Percentiles rank a stretch among this genome's conserved stretches.
Evolutionary conservation across 2,797 vertebrate species (phyloP).

Genomic region (Microchirus variegatus): DNA sequence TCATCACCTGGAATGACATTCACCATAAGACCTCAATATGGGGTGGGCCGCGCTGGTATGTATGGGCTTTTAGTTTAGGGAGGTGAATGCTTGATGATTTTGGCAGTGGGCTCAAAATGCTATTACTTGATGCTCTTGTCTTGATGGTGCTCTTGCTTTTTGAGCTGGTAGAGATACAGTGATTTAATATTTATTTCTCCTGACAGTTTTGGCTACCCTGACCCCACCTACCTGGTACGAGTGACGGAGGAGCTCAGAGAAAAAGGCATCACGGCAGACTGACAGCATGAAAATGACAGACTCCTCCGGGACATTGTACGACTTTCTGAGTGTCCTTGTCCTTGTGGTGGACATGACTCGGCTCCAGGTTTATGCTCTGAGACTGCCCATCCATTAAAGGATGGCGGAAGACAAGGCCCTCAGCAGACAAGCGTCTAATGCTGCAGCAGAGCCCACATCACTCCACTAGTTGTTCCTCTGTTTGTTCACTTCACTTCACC

Average conservation of each 20-base stretch:
- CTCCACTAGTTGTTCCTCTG: constrained; percentile 47
- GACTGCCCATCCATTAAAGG: constrained; percentile 41
- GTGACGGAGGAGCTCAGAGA: constrained; percentile 94
- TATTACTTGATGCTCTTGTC: constrained; percentile 31
- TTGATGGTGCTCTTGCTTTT: constrained; percentile 8
- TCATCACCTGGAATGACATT: constrained; percentile 98
- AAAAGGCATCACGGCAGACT: constrained; percentile 92
- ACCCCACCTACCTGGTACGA: constrained; percentile 92
- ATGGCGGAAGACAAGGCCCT: constrained; percentile 54
- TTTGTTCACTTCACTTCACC: constrained; percentile 47
- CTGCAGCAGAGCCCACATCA: constrained; percentile 63
- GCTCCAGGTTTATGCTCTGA: constrained; percentile 55
- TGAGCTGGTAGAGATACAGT: constrained; percentile 34
- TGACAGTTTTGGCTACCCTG: constrained; percentile 92
- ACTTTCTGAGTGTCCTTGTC: constrained; percentile 56
- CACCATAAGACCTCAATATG: constrained; percentile 97
- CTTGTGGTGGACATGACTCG: constrained; percentile 47
- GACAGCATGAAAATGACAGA: constrained; percentile 59
- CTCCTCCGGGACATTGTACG: constrained; percentile 60
- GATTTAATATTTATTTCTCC: constrained; percentile 50
- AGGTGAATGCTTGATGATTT: not conserved
- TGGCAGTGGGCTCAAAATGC: constrained; percentile 32
- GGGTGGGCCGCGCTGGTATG: constrained; percentile 93
- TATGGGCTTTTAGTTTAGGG: constrained; percentile 11
- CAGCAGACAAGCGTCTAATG: constrained; percentile 57